A percentile compares a stretch with the other conserved stretches of the same genome.
phyloP scores from a whole-genome alignment of 2,888 invertebrate genomes.

The Neuroscelio doddi region DNA sequence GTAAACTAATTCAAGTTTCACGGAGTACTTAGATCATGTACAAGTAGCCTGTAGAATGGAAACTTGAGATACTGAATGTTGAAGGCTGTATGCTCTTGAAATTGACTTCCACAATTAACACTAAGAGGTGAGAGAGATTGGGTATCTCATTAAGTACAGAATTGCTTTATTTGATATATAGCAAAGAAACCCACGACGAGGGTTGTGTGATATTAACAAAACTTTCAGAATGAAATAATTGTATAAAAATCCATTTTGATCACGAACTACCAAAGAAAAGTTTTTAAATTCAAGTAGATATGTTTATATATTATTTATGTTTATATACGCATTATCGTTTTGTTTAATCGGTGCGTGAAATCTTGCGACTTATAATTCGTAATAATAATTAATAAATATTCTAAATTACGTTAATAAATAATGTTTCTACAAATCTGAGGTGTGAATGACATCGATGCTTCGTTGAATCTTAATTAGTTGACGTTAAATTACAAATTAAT shows the following conservation, averaged over 20 bases:
- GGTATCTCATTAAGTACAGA: background rate
- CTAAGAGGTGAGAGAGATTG: background rate
- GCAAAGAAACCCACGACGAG: background rate
- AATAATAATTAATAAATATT: too few relatives aligned
- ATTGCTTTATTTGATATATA: background rate
- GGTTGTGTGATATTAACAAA: background rate
- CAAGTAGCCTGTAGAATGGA: slow-evolving; percentile 8
- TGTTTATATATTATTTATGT: too few relatives aligned
- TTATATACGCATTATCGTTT: too few relatives aligned
- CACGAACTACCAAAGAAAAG: too few relatives aligned
- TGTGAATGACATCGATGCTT: background rate
- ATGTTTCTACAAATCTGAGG: too few relatives aligned
- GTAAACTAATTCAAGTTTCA: slow-evolving; percentile 10
- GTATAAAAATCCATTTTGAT: too few relatives aligned
- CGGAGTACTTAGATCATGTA: slow-evolving; percentile 3
- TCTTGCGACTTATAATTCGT: too few relatives aligned
- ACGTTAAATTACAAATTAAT: background rate
- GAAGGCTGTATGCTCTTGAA: background rate
- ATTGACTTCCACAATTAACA: slow-evolving; percentile 10
- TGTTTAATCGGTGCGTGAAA: too few relatives aligned
- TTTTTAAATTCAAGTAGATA: too few relatives aligned
- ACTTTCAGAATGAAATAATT: background rate
- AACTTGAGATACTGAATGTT: slow-evolving; percentile 7
- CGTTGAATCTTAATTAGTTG: background rate
- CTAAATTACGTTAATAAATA: too few relatives aligned